Conservation (phyloP, 2,113 vertebrate genomes). For the Dermatemys mawii region DNA sequence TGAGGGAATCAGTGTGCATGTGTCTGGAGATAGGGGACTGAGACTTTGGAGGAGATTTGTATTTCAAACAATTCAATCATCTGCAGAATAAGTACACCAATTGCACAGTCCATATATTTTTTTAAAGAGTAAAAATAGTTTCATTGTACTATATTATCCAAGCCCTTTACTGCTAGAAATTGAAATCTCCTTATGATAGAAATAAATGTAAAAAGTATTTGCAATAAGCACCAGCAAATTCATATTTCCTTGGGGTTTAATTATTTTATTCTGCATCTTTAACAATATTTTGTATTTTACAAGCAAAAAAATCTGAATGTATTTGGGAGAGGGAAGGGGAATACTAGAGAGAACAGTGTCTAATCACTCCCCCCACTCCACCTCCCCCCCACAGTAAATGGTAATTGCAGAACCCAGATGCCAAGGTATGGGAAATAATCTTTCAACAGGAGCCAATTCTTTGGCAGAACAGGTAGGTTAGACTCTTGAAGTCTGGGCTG, state of each 20-base stretch:
- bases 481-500: not conserved
- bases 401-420: not conserved
- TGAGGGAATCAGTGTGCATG: not conserved
- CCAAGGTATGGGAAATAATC: not conserved
- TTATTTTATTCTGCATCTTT: not conserved
- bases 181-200: not conserved
- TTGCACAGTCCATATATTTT: not conserved
- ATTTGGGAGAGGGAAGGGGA: not conserved
- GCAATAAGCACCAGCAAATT: not conserved
- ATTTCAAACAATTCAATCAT: not conserved
- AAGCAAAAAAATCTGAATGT: fast-evolving
- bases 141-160: constrained; percentile 13
- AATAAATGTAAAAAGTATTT: not conserved
- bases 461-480: not conserved
- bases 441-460: not conserved
- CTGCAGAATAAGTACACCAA: not conserved
- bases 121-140: not conserved
- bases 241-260: not conserved
- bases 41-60: not conserved
- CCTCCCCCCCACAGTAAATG: fast-evolving
- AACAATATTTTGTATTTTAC: not conserved
- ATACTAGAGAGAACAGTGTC: fast-evolving
- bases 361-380: fast-evolving
- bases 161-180: not conserved
- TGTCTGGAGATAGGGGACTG: not conserved